phyloP scores from a whole-genome alignment of 2,113 vertebrate species.

The Hoplias malabaricus region DNA sequence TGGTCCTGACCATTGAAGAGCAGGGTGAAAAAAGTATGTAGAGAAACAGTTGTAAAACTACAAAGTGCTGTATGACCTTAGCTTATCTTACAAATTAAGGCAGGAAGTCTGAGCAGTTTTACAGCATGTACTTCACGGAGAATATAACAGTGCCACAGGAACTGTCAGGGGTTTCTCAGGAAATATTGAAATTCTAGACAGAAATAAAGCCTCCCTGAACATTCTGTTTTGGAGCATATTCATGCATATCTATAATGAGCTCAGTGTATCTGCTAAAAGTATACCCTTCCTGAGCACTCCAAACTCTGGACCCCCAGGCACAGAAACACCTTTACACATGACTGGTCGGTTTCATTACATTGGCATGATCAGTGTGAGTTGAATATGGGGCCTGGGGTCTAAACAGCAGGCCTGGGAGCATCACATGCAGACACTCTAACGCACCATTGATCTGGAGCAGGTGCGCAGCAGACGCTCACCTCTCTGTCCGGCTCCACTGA shows the following conservation, averaged over 20 bases:
- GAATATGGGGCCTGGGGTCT: constrained; percentile 3
- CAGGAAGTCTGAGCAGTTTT: too few relatives aligned
- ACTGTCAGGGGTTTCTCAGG: too few relatives aligned
- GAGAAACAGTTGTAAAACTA: too few relatives aligned
- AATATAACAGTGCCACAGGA: too few relatives aligned
- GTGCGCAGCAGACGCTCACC: constrained; percentile 5
- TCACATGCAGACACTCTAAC: constrained; percentile 1
- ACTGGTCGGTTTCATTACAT: constrained; percentile 21
- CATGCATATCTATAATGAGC: not conserved
- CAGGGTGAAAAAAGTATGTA: too few relatives aligned
- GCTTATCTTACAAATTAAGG: too few relatives aligned
- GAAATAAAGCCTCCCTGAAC: too few relatives aligned
- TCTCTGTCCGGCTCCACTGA: constrained; percentile 7
- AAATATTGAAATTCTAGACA: too few relatives aligned
- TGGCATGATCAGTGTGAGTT: constrained; percentile 33
- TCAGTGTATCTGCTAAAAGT: not conserved
- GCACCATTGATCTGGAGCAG: constrained; percentile 25
- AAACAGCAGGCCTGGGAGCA: constrained; percentile 15
- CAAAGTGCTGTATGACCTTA: too few relatives aligned
- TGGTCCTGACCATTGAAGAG: too few relatives aligned
- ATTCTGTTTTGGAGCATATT: not conserved
- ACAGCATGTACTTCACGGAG: too few relatives aligned
- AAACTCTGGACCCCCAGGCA: not conserved
- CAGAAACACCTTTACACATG: not conserved
- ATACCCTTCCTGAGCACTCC: not conserved